These are phyloP conservation scores for Platyura marginata DNA, from an alignment of 1,140 invertebrate genomes.

Conservation along the genomic window DNA sequence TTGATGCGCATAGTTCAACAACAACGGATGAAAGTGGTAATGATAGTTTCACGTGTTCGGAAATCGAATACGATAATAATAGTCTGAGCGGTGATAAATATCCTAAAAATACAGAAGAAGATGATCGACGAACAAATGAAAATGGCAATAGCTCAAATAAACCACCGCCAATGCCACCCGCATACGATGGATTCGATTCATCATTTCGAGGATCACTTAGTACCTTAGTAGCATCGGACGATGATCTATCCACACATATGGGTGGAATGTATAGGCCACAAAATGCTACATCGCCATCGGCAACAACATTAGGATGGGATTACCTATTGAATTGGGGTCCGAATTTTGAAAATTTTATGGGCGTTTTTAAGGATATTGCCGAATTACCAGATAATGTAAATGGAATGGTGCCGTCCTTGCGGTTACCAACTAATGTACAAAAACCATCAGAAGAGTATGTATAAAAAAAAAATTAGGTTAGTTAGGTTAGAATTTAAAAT, in stretches of 20 bases:
- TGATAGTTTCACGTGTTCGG: slow-evolving; percentile 94
- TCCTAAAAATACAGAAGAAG: slow-evolving; percentile 46
- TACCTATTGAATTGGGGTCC: slow-evolving; percentile 91
- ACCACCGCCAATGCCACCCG: slow-evolving; percentile 42
- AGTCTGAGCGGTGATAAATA: slow-evolving; percentile 67
- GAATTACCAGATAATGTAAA: slow-evolving; percentile 70
- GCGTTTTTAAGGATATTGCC: slow-evolving; percentile 91
- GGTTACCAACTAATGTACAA: slow-evolving; percentile 43
- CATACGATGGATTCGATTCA: slow-evolving; percentile 81
- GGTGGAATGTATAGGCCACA: slow-evolving; percentile 53
- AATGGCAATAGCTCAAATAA: slow-evolving; percentile 27
- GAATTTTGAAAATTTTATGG: slow-evolving; percentile 85
- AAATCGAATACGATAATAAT: slow-evolving; percentile 91
- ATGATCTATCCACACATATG: slow-evolving; percentile 60
- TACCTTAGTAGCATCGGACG: slow-evolving; percentile 80
- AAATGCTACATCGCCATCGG: slow-evolving; percentile 44
- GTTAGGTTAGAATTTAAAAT: too few species aligned
- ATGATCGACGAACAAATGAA: slow-evolving; percentile 36
- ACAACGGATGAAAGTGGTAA: slow-evolving; percentile 82
- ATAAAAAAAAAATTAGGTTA: too few species aligned
- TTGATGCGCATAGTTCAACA: slow-evolving; percentile 61
- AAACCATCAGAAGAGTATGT: slow-evolving; percentile 69
- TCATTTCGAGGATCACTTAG: slow-evolving; percentile 85
- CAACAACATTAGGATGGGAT: slow-evolving; percentile 67
- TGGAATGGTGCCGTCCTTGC: slow-evolving; percentile 31